Base-by-base conservation (phyloP, 1,140 invertebrate species). In the Philotrypesis tridentata region DNA sequence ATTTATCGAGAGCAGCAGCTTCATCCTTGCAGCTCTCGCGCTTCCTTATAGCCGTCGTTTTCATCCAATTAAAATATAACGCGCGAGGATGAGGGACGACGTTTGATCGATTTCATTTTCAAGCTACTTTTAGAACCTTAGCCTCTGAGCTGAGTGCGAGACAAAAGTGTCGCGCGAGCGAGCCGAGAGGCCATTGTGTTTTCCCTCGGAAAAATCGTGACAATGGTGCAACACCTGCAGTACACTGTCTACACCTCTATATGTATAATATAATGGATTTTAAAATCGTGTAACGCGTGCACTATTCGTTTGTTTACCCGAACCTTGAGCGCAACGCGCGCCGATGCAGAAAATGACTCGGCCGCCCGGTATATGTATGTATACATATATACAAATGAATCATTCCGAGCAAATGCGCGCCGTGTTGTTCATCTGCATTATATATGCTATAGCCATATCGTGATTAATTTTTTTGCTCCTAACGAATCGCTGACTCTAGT, bases 101-200 rank as follows among this genome's bases (percentile, higher is more conserved):
- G 29, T 61, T 63, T 33, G 29, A 61, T 75, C 14, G 29, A 63
- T 31, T 63, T 21, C 55, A 75, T 63, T 75, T 37, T 75, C 29
- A 17, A 17, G 21, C 48, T 55, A 75, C 37, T 63, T 63, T 63
- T 75, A 61, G 55, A 75, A 55, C 31, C 21, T 0, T 21, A 48
- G 14, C 43, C 9, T 48, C 12, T 48, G n/a, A n/a, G n/a, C 6
- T n/a, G 48, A 1, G 2, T 1, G 17, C 17, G 48, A 55, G 48
- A 55, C 21, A 21, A 55, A n/a, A 55, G 48, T 55, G 43, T n/a
- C 33, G 33, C 33, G 33, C 33, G n/a, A n/a, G n/a, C n/a, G n/a
- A n/a, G n/a, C n/a, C n/a, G n/a, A n/a, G n/a, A 37, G 4, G 33
- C 33, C 9, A 37, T 37, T 48, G 43, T 48, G 17, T 48, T 14